These are phyloP conservation scores for Muschampia plurimacula DNA, from an alignment of 2,888 invertebrate species.

Conservation along the genomic window DNA sequence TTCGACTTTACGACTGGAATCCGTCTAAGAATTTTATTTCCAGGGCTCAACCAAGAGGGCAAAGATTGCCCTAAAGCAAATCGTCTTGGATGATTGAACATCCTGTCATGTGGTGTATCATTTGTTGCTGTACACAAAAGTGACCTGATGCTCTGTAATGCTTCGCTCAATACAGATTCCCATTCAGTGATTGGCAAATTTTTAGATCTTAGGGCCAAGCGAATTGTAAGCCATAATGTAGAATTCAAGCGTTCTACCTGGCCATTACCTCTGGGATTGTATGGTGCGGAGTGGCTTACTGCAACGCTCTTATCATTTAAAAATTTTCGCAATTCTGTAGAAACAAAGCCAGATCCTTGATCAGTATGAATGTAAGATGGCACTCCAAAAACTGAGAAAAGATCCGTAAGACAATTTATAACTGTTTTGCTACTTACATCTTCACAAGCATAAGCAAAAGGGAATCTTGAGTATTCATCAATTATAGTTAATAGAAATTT, in stretches of 20 bases:
- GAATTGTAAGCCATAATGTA: not conserved
- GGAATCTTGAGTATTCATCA: conserved; percentile 4
- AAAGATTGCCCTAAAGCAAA: not conserved
- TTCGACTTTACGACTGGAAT: not conserved
- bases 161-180: conserved; percentile 6
- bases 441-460: conserved; percentile 18
- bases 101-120: conserved; percentile 3
- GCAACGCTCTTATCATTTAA: not conserved
- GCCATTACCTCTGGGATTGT: not conserved
- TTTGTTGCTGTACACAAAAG: conserved; percentile 20
- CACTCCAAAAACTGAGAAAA: conserved; percentile 13
- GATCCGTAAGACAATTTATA: not conserved
- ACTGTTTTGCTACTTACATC: conserved; percentile 13
- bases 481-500: not conserved
- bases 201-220: not conserved
- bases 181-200: conserved; percentile 14
- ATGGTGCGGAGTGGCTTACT: not conserved
- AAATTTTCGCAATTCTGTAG: conserved; percentile 1
- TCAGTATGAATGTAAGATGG: conserved; percentile 13
- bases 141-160: not conserved
- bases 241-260: conserved; percentile 1
- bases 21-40: conserved; percentile 3
- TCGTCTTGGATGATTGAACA: conserved; percentile 4
- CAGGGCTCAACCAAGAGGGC: not conserved
- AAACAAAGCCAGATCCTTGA: conserved; percentile 7